Base-by-base conservation (phyloP, 2,888 invertebrate genomes). In the Hemicrepidius hirtus region DNA sequence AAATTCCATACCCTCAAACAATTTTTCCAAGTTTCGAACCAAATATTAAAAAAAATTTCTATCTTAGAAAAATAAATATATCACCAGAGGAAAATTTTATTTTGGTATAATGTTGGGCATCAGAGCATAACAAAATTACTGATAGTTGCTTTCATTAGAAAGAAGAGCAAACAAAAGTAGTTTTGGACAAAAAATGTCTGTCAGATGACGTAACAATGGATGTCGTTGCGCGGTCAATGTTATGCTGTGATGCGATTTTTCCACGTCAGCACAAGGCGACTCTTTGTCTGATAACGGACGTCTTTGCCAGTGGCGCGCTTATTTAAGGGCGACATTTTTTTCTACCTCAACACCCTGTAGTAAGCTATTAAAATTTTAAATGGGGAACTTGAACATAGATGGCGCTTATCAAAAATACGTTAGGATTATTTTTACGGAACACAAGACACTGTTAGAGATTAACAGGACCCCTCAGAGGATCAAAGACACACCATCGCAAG, bases 231-330 rank as follows among this genome's bases (percentile, higher is more conserved):
- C 85, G 84, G 85, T 84, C 85, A 85, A 84, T 84, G 84, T 84
- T 84, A 83, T 84, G 84, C 84, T 84, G 83, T 82, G 84, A 80
- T 83, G 84, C 83, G 82, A 85, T 85, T 85, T 85, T 85, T 85
- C 85, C 82, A 84, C 84, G 85, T 85, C 85, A 85, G 83, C 82
- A 81, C 84, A 82, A 84, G 85, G 84, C 84, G 85, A 84, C 85
- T 83, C 80, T 81, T 79, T 80, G 85, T 82, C 84, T 84, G 84
- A 84, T 85, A 84, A 84, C 80, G 80, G 80, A 79, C 73, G 79
- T 77, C 76, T 77, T 60, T 50, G 21, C 65, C 71, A 74, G 69
- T 50, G 71, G 62, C 71, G 75, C 53, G 28, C 44, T 32, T 32
- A 5, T 5, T 9, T 9, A 32, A 1, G 32, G 32, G 32, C 9